These are phyloP conservation scores for Clostera curtula DNA, from an alignment of 2,888 invertebrate genomes.

Conservation along the genomic window DNA sequence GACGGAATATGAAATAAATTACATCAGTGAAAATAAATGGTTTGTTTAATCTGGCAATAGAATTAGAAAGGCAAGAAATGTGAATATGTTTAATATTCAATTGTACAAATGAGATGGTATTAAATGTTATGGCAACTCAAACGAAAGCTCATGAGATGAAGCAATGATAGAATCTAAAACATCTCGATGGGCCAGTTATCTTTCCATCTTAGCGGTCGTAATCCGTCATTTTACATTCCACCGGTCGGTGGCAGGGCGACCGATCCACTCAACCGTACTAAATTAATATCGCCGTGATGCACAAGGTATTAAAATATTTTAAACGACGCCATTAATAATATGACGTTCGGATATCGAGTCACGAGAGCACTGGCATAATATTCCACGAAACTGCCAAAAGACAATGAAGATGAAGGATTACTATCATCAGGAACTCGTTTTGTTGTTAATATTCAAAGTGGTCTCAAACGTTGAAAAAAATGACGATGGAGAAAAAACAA, in stretches of 20 bases:
- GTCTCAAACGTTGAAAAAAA: slow-evolving; percentile 51
- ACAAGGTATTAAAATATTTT: slow-evolving; percentile 73
- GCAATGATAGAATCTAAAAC: slow-evolving; percentile 47
- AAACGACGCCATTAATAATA: slow-evolving; percentile 73
- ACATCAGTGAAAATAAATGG: too few species aligned
- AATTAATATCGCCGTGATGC: slow-evolving; percentile 72
- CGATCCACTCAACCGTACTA: slow-evolving; percentile 68
- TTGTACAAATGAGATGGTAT: neutral
- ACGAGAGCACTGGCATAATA: slow-evolving; percentile 68
- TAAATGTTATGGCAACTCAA: neutral
- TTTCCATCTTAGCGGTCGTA: slow-evolving; percentile 63
- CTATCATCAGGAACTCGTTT: slow-evolving; percentile 69
- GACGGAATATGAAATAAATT: too few species aligned
- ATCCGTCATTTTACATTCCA: slow-evolving; percentile 74
- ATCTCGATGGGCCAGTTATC: slow-evolving; percentile 55
- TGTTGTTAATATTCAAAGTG: slow-evolving; percentile 64
- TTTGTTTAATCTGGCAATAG: too few species aligned
- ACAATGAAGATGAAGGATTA: slow-evolving; percentile 74
- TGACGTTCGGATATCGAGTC: slow-evolving; percentile 70
- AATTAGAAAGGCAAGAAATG: neutral
- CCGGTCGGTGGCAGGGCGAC: slow-evolving; percentile 62
- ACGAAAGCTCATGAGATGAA: slow-evolving; percentile 29
- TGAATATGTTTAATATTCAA: neutral
- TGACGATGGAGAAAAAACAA: slow-evolving; percentile 56
- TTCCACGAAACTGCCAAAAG: slow-evolving; percentile 73